Evolutionary conservation across 1,140 invertebrate genomes (phyloP), one percentile per base, ranked within the genome.

Genomic region (Vanessa tameamea): DNA sequence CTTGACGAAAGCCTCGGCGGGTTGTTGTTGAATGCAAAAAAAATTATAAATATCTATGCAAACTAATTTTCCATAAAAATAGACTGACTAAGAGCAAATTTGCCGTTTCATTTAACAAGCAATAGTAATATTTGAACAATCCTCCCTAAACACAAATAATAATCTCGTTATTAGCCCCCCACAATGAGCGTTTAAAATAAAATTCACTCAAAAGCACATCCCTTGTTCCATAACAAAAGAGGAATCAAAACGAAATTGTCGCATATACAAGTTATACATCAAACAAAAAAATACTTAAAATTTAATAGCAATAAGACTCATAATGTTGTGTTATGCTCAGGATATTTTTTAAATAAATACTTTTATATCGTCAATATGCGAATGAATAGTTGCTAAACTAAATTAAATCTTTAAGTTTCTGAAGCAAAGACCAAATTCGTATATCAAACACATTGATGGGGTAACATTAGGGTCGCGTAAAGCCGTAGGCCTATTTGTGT

Each of bases 401-500:
- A 69, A 31, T 50, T 69, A 59, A 20, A 63, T 63, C 57, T 50
- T 8, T 69, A 63, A 31, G 15, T 8, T 13, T 6, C 0, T 16
- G 2, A 4, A 48, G 48, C 31, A 69, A 63, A 47, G 20, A 12
- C 3, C 14, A 72, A 65, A 43, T 55, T 72, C 8, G 20, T 15
- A 65, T 65, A 53, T 15, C 3, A 1, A 26, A 15, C 14, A 31
- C 16, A 47, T 5, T 51, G 48, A 16, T 72, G 48, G 31, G 31
- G 31, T 55, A 65, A 72, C 63, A 66, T 53, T 59, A 78, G 87
- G 88, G 86, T 75, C 74, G 78, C 75, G 76, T 76, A 91, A 88
- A 90, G 87, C 89, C 86, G 83, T 88, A 89, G 91, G 89, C 91
- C 89, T 92, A 92, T 92, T 92, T 92, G 88, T 88, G 89, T 91